These are phyloP conservation scores for Tetropium fuscum DNA, from an alignment of 2,888 invertebrate species.

Conservation along the genomic window DNA sequence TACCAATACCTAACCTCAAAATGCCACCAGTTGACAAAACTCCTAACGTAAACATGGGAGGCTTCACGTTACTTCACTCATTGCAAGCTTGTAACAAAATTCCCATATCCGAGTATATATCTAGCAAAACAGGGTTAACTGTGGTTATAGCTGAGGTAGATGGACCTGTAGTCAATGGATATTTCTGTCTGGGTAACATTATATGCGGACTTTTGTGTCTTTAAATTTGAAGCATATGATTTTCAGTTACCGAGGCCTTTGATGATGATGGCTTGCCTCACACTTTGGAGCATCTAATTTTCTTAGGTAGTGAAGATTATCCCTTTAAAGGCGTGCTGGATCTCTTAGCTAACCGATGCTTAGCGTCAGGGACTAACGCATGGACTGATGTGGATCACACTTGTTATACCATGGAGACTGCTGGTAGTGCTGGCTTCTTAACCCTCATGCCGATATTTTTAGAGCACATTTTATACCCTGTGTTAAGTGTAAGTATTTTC, in stretches of 20 bases:
- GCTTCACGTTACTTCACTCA: conserved; percentile 72
- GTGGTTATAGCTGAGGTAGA: conserved; percentile 88
- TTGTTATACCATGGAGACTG: conserved; percentile 90
- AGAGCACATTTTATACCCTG: conserved; percentile 90
- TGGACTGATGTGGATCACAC: conserved; percentile 92
- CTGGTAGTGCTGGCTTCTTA: conserved; percentile 88
- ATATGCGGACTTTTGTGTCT: too few relatives aligned
- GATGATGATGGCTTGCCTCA: conserved; percentile 95
- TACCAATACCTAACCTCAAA: conserved; percentile 14
- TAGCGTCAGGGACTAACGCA: conserved; percentile 93
- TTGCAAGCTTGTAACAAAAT: conserved; percentile 78
- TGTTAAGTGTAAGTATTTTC: conserved; percentile 71
- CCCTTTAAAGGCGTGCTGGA: conserved; percentile 93
- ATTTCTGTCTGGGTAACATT: conserved; percentile 88
- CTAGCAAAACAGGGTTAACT: conserved; percentile 82
- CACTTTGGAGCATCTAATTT: conserved; percentile 92
- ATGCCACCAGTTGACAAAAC: conserved; percentile 62
- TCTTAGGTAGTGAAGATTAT: conserved; percentile 89
- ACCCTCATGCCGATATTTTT: conserved; percentile 91
- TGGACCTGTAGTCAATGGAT: conserved; percentile 91
- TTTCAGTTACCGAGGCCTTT: conserved; percentile 87
- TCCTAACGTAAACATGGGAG: conserved; percentile 61
- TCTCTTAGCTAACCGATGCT: conserved; percentile 87
- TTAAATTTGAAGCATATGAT: too few relatives aligned
- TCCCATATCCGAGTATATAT: conserved; percentile 84